A percentile compares a stretch with the other conserved stretches of the same genome.
Conservation (phyloP, 2,888 invertebrate species). For the Acanthosoma haemorrhoidale region DNA sequence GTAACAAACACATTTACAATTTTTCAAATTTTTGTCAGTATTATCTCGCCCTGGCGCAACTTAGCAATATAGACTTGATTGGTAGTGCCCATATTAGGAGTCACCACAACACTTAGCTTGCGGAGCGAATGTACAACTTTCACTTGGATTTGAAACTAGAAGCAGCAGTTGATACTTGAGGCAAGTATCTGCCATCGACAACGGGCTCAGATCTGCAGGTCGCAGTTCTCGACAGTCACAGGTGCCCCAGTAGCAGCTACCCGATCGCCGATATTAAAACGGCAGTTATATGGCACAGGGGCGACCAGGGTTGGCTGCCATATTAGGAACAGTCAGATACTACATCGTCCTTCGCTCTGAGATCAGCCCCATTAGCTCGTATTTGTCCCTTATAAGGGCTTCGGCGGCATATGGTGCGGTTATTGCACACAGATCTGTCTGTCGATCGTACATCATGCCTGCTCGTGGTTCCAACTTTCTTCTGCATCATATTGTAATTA, state of each 20-base stretch:
- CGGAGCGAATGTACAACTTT: too few relatives aligned
- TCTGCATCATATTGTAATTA: too few relatives aligned
- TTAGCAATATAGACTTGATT: too few relatives aligned
- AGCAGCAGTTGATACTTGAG: neutral
- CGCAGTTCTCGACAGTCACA: neutral
- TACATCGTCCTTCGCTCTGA: neutral
- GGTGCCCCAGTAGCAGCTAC: neutral
- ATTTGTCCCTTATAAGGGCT: neutral
- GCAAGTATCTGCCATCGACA: neutral
- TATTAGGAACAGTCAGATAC: neutral
- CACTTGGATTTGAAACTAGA: too few relatives aligned
- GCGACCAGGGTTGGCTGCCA: neutral
- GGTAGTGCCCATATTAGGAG: too few relatives aligned
- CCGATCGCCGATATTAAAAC: neutral
- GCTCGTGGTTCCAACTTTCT: too few relatives aligned
- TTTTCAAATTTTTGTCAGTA: too few relatives aligned
- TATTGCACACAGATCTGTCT: too few relatives aligned
- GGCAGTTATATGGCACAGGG: constrained; percentile 3
- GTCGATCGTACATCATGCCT: too few relatives aligned
- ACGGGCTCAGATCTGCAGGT: neutral
- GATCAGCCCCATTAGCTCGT: neutral
- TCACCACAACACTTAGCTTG: too few relatives aligned
- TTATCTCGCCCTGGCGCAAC: too few relatives aligned
- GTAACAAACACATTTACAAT: too few relatives aligned
- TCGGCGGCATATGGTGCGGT: neutral